Conservation (phyloP, 2,888 invertebrate species). For the Merodon equestris region DNA sequence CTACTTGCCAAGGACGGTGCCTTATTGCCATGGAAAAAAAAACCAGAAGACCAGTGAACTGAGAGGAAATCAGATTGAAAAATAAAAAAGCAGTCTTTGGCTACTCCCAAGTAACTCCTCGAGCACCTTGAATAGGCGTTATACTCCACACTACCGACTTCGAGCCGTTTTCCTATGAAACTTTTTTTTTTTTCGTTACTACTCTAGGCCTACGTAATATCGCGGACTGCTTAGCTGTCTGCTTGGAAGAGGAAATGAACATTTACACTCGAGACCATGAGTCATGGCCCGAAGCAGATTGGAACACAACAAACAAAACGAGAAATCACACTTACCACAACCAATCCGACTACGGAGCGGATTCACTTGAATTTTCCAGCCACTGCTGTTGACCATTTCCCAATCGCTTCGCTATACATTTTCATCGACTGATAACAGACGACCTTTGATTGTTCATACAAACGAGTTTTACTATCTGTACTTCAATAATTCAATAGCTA, state of each 20-base stretch:
- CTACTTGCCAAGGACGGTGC: too few relatives aligned
- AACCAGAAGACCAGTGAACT: too few relatives aligned
- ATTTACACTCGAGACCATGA: conserved; percentile 35
- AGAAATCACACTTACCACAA: conserved; percentile 43
- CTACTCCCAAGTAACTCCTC: conserved; percentile 34
- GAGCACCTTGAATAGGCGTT: conserved; percentile 47
- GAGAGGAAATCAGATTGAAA: too few relatives aligned
- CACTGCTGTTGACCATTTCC: conserved; percentile 3
- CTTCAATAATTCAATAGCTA: neutral
- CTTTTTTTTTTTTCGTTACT: conserved; percentile 9
- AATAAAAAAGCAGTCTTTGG: too few relatives aligned
- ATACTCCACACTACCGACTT: conserved; percentile 13
- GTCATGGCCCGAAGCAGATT: conserved; percentile 17
- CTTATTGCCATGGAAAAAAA: too few relatives aligned
- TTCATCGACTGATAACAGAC: conserved; percentile 14
- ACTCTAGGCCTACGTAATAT: conserved; percentile 38
- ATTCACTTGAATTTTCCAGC: conserved; percentile 3
- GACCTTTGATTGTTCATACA: conserved; percentile 17
- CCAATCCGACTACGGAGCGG: neutral
- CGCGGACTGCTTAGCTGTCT: conserved; percentile 7
- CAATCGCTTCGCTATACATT: conserved; percentile 15
- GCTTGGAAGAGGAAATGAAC: conserved; percentile 17
- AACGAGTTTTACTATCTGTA: conserved; percentile 10
- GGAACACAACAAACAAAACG: neutral
- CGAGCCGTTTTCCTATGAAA: conserved; percentile 8